Evolutionary conservation across 2,797 vertebrate genomes (phyloP), one percentile per base, ranked within the genome.

Genomic region (Phrynocephalus vlangalii): DNA sequence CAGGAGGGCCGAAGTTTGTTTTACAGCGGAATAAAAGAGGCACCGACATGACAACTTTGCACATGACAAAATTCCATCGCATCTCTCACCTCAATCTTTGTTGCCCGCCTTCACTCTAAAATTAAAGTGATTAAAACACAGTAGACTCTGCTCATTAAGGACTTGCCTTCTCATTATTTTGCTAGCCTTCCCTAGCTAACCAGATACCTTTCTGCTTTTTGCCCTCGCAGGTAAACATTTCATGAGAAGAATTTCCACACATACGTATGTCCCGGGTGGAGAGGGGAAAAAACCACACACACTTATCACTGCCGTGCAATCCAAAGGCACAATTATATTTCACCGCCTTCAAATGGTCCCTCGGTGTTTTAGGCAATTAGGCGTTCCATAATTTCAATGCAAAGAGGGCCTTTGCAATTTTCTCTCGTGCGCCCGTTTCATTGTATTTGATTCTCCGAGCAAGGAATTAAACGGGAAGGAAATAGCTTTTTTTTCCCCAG

Each of bases 311-410:
- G 92, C 89, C 78, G 87, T 91, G 80, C 92, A 94, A 93, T 93
- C 93, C 93, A 88, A 88, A 93, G 94, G 95, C 79, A 84, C 91
- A 94, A 95, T 95, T 95, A 95, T 91, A 92, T 90, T 95, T 94
- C 93, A 92, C 90, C 90, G 90, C 86, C 93, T 91, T 38, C 92
- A 94, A 95, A 93, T 84, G 89, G 92, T 95, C 95, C 95, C 44
- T 94, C 90, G 90, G 93, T 94, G 94, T 92, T 94, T 92, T 86
- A 85, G 87, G 92, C 95, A 95, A 95, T 94, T 95, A 94, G 92
- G 88, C 93, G 92, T 95, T 80, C 87, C 60, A 91, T 89, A 15
- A 89, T 83, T 94, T 95, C 94, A 91, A 85, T 93, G 95, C 90
- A 71, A 92, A 92, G 93, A 91, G 92, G 93, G 92, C 93, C 94